Conservation (phyloP, 2,113 vertebrate genomes). For the Turdus rufiventris region DNA sequence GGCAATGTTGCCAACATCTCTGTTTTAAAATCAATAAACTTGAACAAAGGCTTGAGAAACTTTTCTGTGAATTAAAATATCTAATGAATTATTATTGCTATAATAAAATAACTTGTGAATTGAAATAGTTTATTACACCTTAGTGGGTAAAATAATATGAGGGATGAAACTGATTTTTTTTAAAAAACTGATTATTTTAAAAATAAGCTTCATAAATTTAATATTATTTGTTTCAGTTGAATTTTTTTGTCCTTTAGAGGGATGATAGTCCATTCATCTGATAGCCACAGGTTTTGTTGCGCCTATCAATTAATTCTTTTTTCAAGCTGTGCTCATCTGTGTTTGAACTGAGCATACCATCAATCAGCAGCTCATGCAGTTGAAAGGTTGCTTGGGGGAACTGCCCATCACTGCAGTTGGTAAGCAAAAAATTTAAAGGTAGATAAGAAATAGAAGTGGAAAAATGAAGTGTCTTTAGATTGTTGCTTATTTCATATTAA, state of each 20-base stretch:
- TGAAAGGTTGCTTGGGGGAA: not conserved
- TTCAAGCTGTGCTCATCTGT: not conserved
- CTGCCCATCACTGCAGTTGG: not conserved
- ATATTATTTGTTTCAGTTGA: not conserved
- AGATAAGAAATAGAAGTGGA: not conserved
- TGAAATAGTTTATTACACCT: not conserved
- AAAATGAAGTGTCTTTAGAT: not conserved
- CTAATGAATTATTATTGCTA: not conserved
- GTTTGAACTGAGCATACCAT: not conserved
- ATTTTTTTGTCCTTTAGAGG: not conserved
- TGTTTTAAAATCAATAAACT: not conserved
- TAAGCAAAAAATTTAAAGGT: not conserved
- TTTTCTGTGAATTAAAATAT: not conserved
- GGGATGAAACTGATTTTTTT: fast-evolving
- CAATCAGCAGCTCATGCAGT: not conserved
- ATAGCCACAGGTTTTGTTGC: not conserved
- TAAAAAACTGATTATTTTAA: not conserved
- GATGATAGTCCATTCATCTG: not conserved
- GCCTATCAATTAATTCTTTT: not conserved
- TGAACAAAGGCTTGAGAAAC: not conserved
- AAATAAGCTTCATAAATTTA: not conserved
- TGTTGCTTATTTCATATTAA: not conserved
- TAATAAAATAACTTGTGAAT: not conserved
- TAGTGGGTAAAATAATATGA: not conserved
- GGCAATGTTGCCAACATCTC: not conserved